Base-by-base conservation (phyloP, 2,888 invertebrate species). In the Kuschelorhynchus macadamiae region DNA sequence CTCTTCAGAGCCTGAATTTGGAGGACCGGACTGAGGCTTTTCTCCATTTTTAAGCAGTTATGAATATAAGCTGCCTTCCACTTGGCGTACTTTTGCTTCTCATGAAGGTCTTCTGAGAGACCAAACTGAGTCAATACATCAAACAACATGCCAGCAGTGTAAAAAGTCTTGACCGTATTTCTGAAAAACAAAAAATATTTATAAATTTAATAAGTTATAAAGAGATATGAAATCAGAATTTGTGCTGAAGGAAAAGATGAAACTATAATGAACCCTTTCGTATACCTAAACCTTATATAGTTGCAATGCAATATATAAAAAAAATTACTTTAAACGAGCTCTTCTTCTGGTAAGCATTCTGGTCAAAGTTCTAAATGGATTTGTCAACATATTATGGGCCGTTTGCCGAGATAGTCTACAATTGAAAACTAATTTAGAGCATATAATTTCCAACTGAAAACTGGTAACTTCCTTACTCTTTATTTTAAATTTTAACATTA, bases 1-100 rank as follows among this genome's bases (percentile, higher is more conserved):
- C n/a, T 67, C 67, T 25, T 65, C 71, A 16, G 44, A 16, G 7
- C 62, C 64, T 14, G 64, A 53, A 46, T 50, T 64, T 12, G 71
- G 71, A 46, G 95, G 95, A 1, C 92, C 94, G 59, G 98, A 90
- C 2, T 93, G 86, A 4, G 98, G 98, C 7, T 91, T 91, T 82
- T 97, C 95, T 0, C 98, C 98, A 84, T 91, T 95, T 97, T 97
- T 59, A 98, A 85, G 80, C 98, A 98, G 81, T 95, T 97, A 82
- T 98, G 96, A 77, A 99, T 97, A 80, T 99, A 98, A 0, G 98
- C 95, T 4, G 98, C 97, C 85, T 98, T 98, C 96, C 98, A 99
- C 82, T 98, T 98, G 0, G 98, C 96, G 86, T 98, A 99, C 82
- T 98, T 98, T 74, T 93, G 89, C 82, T 96, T 96, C 76, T 94